Evolutionary conservation across 2,113 vertebrate genomes (phyloP).

Genomic region (Etheostoma cragini): DNA sequence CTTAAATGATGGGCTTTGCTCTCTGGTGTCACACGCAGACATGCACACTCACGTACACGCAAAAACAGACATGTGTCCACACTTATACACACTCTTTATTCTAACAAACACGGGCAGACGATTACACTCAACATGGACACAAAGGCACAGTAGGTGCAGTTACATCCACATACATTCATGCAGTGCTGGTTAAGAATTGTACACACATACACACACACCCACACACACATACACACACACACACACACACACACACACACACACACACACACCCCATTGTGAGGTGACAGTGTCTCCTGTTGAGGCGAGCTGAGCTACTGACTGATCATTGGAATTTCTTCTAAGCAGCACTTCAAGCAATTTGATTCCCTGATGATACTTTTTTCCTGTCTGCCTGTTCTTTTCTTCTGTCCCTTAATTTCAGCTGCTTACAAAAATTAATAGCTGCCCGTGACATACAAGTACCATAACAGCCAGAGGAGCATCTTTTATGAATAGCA

Average conservation of each 20-base stretch:
- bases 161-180: not conserved
- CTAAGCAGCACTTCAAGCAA: slow-evolving; percentile 33
- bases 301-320: slow-evolving; percentile 20
- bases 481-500: not conserved
- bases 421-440: not conserved
- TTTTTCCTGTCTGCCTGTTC: slow-evolving; percentile 23
- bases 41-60: slow-evolving; percentile 6
- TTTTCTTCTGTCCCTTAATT: not conserved
- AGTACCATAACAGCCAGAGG: not conserved
- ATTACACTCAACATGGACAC: slow-evolving; percentile 4
- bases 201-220: not conserved
- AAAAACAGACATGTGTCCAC: slow-evolving; percentile 6
- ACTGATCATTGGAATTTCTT: slow-evolving; percentile 45
- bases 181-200: not conserved
- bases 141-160: not conserved
- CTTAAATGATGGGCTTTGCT: slow-evolving; percentile 65
- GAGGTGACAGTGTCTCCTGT: slow-evolving; percentile 26
- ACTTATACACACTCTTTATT: not conserved
- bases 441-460: not conserved
- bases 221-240: not conserved
- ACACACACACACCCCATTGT: not conserved
- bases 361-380: slow-evolving; percentile 31
- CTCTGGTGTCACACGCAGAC: slow-evolving; percentile 39
- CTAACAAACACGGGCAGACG: not conserved
- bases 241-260: not conserved